Conservation (phyloP, 1,140 invertebrate species). For the Melitaea cinxia region DNA sequence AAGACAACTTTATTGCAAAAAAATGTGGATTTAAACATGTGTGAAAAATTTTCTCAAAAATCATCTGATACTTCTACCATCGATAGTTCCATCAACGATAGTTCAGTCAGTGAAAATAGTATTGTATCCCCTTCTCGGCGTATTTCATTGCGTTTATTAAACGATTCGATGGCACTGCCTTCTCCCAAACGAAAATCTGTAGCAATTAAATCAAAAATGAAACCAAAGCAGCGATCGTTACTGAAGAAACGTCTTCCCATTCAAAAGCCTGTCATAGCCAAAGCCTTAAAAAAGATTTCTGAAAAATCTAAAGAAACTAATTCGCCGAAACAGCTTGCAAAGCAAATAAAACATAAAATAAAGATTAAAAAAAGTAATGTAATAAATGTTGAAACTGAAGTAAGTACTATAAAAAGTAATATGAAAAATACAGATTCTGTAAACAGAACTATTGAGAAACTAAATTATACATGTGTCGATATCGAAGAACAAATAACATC, state of each 20-base stretch:
- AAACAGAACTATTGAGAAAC: not conserved
- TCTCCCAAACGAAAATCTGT: not conserved
- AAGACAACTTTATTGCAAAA: too few species aligned
- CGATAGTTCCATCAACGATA: not conserved
- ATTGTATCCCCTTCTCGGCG: slow-evolving; percentile 10
- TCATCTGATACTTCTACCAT: not conserved
- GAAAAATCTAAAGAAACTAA: not conserved
- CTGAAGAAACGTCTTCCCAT: not conserved
- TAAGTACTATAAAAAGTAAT: not conserved
- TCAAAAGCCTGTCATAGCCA: not conserved
- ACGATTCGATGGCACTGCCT: slow-evolving; percentile 13
- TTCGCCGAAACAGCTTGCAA: not conserved
- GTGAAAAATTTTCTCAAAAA: too few species aligned
- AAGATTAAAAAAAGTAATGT: not conserved
- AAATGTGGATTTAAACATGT: too few species aligned
- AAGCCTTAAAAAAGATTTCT: not conserved
- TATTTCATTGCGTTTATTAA: slow-evolving; percentile 46
- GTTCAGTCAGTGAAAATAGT: not conserved
- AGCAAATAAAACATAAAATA: not conserved
- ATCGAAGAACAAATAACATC: slow-evolving; percentile 29
- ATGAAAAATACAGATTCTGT: not conserved
- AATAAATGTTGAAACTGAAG: not conserved
- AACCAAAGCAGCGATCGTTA: not conserved
- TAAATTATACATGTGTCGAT: slow-evolving; percentile 5
- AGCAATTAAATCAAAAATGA: not conserved